phyloP scores from a whole-genome alignment of 2,888 invertebrate species.

The Prosopocoilus inquinatus region DNA sequence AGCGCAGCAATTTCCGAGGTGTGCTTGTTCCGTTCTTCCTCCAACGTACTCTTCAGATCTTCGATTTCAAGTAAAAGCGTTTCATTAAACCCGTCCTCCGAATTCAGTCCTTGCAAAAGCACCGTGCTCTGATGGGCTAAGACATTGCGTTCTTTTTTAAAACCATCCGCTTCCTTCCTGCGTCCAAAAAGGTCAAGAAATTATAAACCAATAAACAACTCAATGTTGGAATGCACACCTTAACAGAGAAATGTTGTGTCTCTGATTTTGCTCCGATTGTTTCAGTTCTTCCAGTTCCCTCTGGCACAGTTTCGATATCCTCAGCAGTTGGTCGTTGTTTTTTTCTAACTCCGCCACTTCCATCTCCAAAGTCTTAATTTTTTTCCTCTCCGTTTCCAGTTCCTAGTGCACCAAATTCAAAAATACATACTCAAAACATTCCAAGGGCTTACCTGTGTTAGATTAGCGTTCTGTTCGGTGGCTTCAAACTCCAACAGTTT shows the following conservation, averaged over 20 bases:
- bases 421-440: background rate
- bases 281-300: slow-evolving; percentile 64
- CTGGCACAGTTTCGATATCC: slow-evolving; percentile 65
- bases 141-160: slow-evolving; percentile 63
- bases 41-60: slow-evolving; percentile 59
- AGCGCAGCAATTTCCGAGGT: slow-evolving; percentile 58
- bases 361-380: slow-evolving; percentile 54
- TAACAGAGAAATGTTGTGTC: slow-evolving; percentile 55
- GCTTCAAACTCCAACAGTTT: slow-evolving; percentile 70
- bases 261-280: slow-evolving; percentile 61
- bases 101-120: slow-evolving; percentile 61
- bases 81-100: slow-evolving; percentile 55
- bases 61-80: slow-evolving; percentile 63
- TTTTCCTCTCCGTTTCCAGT: slow-evolving; percentile 54
- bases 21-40: slow-evolving; percentile 60
- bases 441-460: slow-evolving; percentile 52
- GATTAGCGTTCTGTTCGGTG: slow-evolving; percentile 60
- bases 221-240: slow-evolving; percentile 37
- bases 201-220: too few relatives aligned
- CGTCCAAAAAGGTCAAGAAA: slow-evolving; percentile 42
- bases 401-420: slow-evolving; percentile 47
- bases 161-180: slow-evolving; percentile 58
- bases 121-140: slow-evolving; percentile 66
- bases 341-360: slow-evolving; percentile 54
- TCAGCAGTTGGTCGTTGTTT: slow-evolving; percentile 61